Percentiles rank a stretch among this genome's conserved stretches.
These are phyloP conservation scores for Indri indri DNA, from an alignment of 2,113 vertebrate species.

Conservation along the genomic window DNA sequence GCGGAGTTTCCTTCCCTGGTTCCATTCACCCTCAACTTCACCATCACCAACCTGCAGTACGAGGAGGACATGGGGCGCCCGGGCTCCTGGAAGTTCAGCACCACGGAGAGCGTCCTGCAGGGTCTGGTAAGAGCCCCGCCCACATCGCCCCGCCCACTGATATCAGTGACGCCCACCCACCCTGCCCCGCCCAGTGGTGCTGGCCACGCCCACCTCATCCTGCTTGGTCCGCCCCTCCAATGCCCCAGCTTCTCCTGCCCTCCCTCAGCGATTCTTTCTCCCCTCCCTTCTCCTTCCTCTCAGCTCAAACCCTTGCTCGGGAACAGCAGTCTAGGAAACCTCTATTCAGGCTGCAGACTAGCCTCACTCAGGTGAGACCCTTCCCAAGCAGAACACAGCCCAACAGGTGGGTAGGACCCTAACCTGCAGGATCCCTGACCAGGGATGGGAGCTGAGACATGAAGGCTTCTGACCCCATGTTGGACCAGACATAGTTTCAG, in stretches of 20 bases:
- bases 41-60: slow-evolving; percentile 78
- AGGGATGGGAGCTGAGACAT: neutral
- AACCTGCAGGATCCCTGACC: neutral
- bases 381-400: neutral
- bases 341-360: slow-evolving; percentile 73
- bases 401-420: neutral
- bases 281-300: neutral
- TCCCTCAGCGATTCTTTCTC: neutral
- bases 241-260: neutral
- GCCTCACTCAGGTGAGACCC: slow-evolving; percentile 73
- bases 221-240: neutral
- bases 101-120: slow-evolving; percentile 68
- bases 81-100: slow-evolving; percentile 67
- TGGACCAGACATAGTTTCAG: neutral
- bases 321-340: slow-evolving; percentile 72
- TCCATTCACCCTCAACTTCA: slow-evolving; percentile 78
- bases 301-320: slow-evolving; percentile 73
- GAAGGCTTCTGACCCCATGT: neutral
- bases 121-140: slow-evolving; percentile 62
- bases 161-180: neutral
- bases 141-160: neutral
- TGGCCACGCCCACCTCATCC: neutral
- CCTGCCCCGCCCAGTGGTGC: rapidly evolving
- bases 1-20: neutral
- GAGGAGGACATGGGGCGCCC: slow-evolving; percentile 45